Evolutionary conservation across 2,888 invertebrate genomes (phyloP).

Genomic region (Xestobium rufovillosum): DNA sequence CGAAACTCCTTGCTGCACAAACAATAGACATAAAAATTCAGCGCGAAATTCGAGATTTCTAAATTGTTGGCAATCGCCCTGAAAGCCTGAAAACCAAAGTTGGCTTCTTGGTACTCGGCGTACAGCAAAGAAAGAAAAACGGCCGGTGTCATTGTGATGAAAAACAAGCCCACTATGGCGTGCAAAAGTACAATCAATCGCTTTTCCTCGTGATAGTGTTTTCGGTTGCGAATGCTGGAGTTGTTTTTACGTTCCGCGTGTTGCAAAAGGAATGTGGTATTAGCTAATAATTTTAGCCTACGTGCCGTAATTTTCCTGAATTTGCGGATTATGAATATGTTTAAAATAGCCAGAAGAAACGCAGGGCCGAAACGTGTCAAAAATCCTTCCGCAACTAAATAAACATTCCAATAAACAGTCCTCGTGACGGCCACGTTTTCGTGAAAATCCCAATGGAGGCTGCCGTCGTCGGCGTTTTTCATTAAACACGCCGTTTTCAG

Average conservation of each 20-base stretch:
- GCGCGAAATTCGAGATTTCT: neutral
- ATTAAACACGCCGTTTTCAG: neutral
- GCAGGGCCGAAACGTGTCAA: neutral
- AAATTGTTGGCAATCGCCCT: neutral
- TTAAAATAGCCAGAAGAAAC: neutral
- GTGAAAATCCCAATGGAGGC: conserved; percentile 1
- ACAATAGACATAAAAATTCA: neutral
- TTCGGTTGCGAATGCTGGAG: too few relatives aligned
- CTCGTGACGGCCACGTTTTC: neutral
- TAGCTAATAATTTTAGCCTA: too few relatives aligned
- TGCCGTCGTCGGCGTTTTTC: neutral
- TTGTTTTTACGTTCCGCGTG: too few relatives aligned
- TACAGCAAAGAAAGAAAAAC: neutral
- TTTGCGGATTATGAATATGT: neutral
- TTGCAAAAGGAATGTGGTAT: too few relatives aligned
- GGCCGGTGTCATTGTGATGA: neutral
- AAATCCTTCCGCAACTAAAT: neutral
- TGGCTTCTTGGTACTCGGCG: neutral
- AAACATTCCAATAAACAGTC: neutral
- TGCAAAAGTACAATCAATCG: neutral
- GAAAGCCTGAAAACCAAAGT: neutral
- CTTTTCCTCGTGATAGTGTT: neutral
- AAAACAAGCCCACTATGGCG: neutral
- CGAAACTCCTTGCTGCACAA: conserved; percentile 2
- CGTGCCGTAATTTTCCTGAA: too few relatives aligned